Base-by-base conservation (phyloP, 2,113 vertebrate species). In the Oriolus oriolus region DNA sequence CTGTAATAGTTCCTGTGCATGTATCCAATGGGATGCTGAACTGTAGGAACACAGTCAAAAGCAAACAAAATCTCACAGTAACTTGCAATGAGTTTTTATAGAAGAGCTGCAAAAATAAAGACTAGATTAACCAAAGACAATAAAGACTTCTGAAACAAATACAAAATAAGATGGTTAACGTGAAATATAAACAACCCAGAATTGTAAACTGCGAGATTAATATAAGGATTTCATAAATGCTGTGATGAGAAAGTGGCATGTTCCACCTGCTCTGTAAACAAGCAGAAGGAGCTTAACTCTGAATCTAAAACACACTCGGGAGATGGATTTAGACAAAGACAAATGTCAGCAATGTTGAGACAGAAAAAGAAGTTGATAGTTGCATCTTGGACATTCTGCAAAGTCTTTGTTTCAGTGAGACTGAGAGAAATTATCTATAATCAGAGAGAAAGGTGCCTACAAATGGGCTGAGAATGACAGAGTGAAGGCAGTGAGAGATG, bases 241-340 rank as follows among this genome's bases (percentile, higher is more conserved):
- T 70, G 8, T 49, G 30, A 35, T 42, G n/a, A 84, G 63, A 56
- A 85, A 44, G 9, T 0, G 0, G 11, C 42, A 37, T 1, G 0
- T 68, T 56, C 33, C 14, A 52, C 18, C 9, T 54, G 13, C 39
- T 83, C 73, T 52, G 7, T 65, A 26, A 41, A 18, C 23, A 82
- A 56, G 13, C 5, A 27, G 66, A 77, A 66, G 26, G 23, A 91
- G 30, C 33, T 73, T 68, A 45, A 39, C 24, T 64, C 18, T 83
- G 75, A 23, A 57, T 70, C 2, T 83, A 19, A 50, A 64, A n/a
- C 19, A 24, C 21, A 16, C 14, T 10, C 41, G 9, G 28, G 23
- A 68, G 26, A 19, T 35, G 16, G 30, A 65, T 82, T 81, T 54
- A 24, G 33, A 45, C 57, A 71, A 37, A 87, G 16, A 28, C 13